A percentile compares a stretch with the other conserved stretches of the same genome.
These are phyloP conservation scores for Falcaria lacertinaria DNA, from an alignment of 2,888 invertebrate species.

Conservation along the genomic window DNA sequence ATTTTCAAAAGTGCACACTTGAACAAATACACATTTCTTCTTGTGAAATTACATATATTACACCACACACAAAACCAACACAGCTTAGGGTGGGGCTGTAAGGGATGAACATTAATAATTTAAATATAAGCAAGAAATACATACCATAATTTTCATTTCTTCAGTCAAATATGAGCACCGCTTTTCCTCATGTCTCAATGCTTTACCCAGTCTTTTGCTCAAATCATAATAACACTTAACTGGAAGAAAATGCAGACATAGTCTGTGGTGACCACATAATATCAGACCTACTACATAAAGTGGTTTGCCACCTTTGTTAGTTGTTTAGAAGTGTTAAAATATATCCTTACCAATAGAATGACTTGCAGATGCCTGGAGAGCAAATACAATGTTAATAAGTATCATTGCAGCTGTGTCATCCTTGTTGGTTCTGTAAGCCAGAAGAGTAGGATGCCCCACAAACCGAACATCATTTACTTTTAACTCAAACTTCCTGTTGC, in stretches of 20 bases:
- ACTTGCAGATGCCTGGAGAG: slow-evolving; percentile 92
- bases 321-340: not conserved
- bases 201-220: slow-evolving; percentile 92
- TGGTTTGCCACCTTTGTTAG: too few relatives aligned
- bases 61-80: too few relatives aligned
- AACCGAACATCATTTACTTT: slow-evolving; percentile 98
- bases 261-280: too few relatives aligned
- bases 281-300: slow-evolving; percentile 1
- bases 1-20: too few relatives aligned
- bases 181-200: slow-evolving; percentile 93
- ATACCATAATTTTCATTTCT: slow-evolving; percentile 93
- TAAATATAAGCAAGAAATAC: slow-evolving; percentile 7
- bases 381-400: slow-evolving; percentile 93
- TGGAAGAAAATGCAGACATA: slow-evolving; percentile 41
- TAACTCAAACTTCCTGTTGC: slow-evolving; percentile 94
- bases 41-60: too few relatives aligned
- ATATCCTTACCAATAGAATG: slow-evolving; percentile 86
- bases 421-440: slow-evolving; percentile 84
- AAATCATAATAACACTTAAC: slow-evolving; percentile 96
- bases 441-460: slow-evolving; percentile 94
- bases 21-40: too few relatives aligned
- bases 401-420: slow-evolving; percentile 86
- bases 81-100: too few relatives aligned
- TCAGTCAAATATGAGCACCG: slow-evolving; percentile 92
- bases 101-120: too few relatives aligned